These are phyloP conservation scores for Thinocorus orbignyianus DNA, from an alignment of 2,113 vertebrate genomes.

Conservation along the genomic window DNA sequence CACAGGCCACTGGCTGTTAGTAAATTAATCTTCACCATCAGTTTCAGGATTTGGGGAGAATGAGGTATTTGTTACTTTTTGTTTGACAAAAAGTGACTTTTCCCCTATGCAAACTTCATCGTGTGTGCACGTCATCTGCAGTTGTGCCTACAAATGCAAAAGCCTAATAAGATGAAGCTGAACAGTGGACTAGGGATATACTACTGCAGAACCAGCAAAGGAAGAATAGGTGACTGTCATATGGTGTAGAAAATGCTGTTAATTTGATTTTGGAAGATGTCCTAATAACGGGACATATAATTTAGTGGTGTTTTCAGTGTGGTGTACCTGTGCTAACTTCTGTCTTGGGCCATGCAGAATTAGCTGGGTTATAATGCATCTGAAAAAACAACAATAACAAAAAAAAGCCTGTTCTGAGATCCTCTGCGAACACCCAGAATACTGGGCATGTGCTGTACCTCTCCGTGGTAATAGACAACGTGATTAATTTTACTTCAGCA, in stretches of 20 bases:
- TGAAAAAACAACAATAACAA: background rate
- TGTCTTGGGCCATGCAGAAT: background rate
- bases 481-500: background rate
- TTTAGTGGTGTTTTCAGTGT: background rate
- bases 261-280: background rate
- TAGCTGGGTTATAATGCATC: background rate
- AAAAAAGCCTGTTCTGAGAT: background rate
- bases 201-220: background rate
- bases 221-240: background rate
- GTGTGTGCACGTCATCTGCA: rapidly evolving
- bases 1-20: background rate
- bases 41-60: background rate
- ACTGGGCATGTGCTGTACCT: background rate
- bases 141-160: background rate
- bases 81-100: background rate
- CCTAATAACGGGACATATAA: background rate
- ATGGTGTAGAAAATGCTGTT: background rate
- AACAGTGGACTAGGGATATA: background rate
- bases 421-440: background rate
- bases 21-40: rapidly evolving
- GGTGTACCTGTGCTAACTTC: background rate
- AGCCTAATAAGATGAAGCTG: rapidly evolving
- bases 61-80: background rate
- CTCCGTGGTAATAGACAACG: rapidly evolving
- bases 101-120: background rate